Base-by-base conservation (phyloP, 2,888 invertebrate species). In the Callimorpha dominula region DNA sequence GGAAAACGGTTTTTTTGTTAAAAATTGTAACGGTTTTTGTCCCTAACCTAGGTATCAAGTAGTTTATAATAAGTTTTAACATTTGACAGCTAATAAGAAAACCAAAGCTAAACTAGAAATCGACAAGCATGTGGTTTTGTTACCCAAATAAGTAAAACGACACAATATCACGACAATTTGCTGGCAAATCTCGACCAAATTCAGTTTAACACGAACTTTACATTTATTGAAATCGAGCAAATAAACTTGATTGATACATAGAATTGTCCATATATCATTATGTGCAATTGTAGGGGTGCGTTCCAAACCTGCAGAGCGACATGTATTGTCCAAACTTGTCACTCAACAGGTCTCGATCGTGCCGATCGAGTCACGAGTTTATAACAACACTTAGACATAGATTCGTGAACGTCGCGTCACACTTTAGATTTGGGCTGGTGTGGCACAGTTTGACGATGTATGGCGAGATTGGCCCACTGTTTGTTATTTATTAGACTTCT, bases 291-390 rank as follows among this genome's bases (percentile, higher is more conserved):
- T 77, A 80, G 78, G 79, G 84, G 79, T 74, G 78, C 77, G 60
- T 60, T 60, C 78, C 75, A 80, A 82, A 78, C 20, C 49, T 65
- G 15, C 50, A 50, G 67, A 67, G 54, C 54, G 67, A 67, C 43
- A 42, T 43, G 67, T 43, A n/a, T 43, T 68, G 67, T 54, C 67
- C 9, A 68, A 42, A 80, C 75, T 73, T 75, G 79, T 78, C 76
- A 74, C 69, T 78, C 80, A 74, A 75, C 83, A 82, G 83, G 83
- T 81, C 73, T 76, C 79, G 83, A 68, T 89, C 92, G 92, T 92
- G 92, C 89, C 85, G n/a, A 74, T 31, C 77, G 65, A 78, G 87
- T 92, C 92, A 92, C 92, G 92, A 88, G 73, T 84, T 87, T 87
- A 87, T 86, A 81, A 83, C 84, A 76, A 80, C 79, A 43, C 31